Evolutionary conservation across 1,140 invertebrate species (phyloP).

Genomic region (Lasioglossum albipes): DNA sequence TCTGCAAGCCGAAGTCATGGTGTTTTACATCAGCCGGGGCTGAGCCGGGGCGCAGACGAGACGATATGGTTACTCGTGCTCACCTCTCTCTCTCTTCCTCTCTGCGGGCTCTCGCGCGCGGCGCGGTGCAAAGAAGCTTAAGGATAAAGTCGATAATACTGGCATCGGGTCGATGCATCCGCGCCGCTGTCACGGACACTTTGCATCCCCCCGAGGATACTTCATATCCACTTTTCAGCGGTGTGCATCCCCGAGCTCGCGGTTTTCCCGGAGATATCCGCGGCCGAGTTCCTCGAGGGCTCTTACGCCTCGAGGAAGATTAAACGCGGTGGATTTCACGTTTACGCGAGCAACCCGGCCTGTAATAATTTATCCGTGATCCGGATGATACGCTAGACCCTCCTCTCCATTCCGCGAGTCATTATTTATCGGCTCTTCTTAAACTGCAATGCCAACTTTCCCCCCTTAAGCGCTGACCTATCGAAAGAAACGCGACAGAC

Average conservation of each 20-base stretch:
- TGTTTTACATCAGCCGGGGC: conserved; percentile 45
- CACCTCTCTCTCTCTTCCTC: not conserved
- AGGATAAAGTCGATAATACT: conserved; percentile 42
- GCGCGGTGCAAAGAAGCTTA: conserved; percentile 41
- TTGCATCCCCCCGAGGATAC: not conserved
- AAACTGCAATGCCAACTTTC: too few species aligned
- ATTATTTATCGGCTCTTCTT: too few species aligned
- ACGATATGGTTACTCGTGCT: conserved; percentile 48
- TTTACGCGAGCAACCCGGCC: too few species aligned
- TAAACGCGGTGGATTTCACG: not conserved
- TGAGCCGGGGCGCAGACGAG: conserved; percentile 4
- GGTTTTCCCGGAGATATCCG: not conserved
- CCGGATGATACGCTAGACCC: too few species aligned
- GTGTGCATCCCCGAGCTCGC: not conserved
- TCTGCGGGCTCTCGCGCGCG: too few species aligned
- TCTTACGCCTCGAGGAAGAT: not conserved
- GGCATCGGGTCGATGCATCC: not conserved
- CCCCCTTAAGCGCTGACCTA: too few species aligned
- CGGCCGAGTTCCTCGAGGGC: not conserved
- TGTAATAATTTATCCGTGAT: too few species aligned
- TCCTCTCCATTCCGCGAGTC: too few species aligned
- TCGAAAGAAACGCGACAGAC: too few species aligned
- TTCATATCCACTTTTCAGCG: conserved; percentile 13
- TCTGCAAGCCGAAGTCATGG: conserved; percentile 36
- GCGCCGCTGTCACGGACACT: not conserved